Conservation (phyloP, 2,797 vertebrate genomes). For the Bradypus variegatus region DNA sequence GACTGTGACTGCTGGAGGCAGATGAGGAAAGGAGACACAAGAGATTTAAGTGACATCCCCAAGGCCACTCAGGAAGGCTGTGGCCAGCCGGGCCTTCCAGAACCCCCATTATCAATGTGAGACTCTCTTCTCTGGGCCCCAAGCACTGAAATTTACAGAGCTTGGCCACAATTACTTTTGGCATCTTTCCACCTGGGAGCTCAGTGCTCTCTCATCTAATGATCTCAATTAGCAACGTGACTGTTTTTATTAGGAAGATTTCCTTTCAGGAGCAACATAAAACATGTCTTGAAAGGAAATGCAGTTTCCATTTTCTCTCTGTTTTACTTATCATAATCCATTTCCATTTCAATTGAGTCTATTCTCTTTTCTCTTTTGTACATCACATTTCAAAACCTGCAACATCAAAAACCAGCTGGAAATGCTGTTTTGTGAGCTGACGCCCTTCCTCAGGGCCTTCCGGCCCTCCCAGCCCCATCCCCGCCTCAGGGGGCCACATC, state of each 20-base stretch:
- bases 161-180: rapidly evolving
- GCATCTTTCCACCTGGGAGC: background rate
- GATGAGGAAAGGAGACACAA: background rate
- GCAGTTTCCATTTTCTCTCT: background rate
- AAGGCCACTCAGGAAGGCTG: background rate
- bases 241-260: slow-evolving; percentile 22
- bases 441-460: too few species aligned
- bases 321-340: background rate
- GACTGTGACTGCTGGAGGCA: background rate
- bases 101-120: rapidly evolving
- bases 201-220: background rate
- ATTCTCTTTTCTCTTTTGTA: background rate
- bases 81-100: background rate
- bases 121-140: background rate
- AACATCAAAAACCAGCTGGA: slow-evolving; percentile 13
- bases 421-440: too few species aligned
- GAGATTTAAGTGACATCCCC: background rate
- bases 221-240: background rate
- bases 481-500: too few species aligned
- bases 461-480: too few species aligned
- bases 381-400: slow-evolving; percentile 20
- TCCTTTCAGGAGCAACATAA: slow-evolving; percentile 34
- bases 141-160: rapidly evolving
- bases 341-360: slow-evolving; percentile 52
- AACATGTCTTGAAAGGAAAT: slow-evolving; percentile 20